These are phyloP conservation scores for Hyperoplus immaculatus DNA, from an alignment of 2,797 vertebrate genomes.

Conservation along the genomic window DNA sequence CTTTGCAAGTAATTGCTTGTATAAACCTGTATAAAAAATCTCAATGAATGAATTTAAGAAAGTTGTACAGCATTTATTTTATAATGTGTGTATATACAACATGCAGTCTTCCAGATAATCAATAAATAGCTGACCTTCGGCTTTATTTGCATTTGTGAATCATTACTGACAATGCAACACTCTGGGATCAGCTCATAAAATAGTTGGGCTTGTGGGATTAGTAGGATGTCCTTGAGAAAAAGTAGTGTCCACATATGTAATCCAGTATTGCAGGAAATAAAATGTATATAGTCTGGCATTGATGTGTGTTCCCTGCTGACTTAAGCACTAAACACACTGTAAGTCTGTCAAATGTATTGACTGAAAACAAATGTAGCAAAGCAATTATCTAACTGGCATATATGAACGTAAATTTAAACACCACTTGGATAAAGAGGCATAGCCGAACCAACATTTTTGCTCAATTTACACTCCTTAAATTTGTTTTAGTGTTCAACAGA, in stretches of 20 bases:
- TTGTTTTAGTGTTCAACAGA: background rate
- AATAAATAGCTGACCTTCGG: slow-evolving; percentile 18
- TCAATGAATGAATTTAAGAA: background rate
- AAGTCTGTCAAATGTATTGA: background rate
- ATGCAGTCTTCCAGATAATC: slow-evolving; percentile 3
- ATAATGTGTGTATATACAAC: background rate
- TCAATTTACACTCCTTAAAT: background rate
- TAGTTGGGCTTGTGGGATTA: background rate
- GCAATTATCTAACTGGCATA: background rate
- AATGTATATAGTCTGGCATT: background rate
- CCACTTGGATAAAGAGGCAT: background rate
- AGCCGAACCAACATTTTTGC: background rate
- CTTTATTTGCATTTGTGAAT: background rate
- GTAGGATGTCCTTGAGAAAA: background rate
- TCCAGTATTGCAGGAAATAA: background rate
- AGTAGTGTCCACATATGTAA: background rate
- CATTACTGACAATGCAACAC: background rate
- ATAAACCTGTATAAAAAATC: background rate
- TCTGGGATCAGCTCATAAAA: background rate
- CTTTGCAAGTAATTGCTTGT: slow-evolving; percentile 3
- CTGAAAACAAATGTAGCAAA: background rate
- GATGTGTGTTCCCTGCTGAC: background rate
- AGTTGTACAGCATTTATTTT: background rate
- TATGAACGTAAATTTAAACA: background rate
- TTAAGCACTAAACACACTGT: background rate